These are phyloP conservation scores for Lepidurus apus DNA, from an alignment of 1,140 invertebrate species.

Conservation along the genomic window DNA sequence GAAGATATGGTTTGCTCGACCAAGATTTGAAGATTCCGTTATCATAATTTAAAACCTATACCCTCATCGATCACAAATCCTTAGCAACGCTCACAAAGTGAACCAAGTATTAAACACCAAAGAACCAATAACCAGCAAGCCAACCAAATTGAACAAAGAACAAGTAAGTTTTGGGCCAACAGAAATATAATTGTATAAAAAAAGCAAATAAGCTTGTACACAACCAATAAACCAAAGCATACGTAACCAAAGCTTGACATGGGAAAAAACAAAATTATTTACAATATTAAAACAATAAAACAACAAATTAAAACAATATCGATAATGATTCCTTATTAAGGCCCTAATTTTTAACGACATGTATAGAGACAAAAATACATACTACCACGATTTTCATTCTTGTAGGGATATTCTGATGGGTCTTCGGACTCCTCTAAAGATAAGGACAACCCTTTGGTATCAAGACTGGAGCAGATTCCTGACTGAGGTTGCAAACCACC, in stretches of 20 bases:
- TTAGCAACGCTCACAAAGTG: too few species aligned
- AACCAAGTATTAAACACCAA: not conserved
- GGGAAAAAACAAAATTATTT: not conserved
- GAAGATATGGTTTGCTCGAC: not conserved
- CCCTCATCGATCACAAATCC: too few species aligned
- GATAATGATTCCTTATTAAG: too few species aligned
- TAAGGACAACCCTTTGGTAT: conserved; percentile 8
- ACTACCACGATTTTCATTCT: not conserved
- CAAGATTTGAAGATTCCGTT: not conserved
- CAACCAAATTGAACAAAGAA: not conserved
- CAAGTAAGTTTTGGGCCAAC: not conserved
- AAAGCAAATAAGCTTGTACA: not conserved
- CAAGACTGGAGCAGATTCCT: not conserved
- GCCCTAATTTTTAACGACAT: too few species aligned
- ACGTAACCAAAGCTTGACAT: not conserved
- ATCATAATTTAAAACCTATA: not conserved
- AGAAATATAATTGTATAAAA: not conserved
- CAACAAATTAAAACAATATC: too few species aligned
- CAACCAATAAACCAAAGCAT: not conserved
- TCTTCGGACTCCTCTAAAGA: conserved; percentile 11
- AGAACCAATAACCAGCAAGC: not conserved
- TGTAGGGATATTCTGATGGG: not conserved
- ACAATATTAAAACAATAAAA: too few species aligned
- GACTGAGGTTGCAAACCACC: not conserved
- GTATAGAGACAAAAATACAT: not conserved